These are phyloP conservation scores for Gymnothorax reevesii DNA, from an alignment of 2,797 vertebrate genomes.

Conservation along the genomic window DNA sequence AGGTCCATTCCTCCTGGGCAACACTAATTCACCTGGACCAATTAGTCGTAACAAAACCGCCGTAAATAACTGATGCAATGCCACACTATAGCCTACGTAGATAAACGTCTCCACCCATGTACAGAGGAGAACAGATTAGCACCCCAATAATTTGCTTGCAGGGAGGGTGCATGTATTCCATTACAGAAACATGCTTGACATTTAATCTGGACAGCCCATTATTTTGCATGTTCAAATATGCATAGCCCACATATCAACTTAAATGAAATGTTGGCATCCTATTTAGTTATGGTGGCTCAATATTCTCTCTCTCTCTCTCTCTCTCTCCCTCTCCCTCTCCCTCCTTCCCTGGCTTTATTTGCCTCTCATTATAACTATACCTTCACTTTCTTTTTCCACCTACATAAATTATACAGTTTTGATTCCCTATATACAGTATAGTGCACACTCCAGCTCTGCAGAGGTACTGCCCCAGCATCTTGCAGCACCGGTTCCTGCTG, in stretches of 20 bases:
- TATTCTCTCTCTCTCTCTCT: background rate
- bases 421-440: background rate
- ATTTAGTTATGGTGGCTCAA: constrained; percentile 6
- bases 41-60: background rate
- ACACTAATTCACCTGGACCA: background rate
- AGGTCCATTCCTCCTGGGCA: background rate
- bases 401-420: background rate
- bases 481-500: background rate
- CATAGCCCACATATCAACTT: background rate
- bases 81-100: background rate
- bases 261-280: constrained; percentile 4
- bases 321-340: background rate
- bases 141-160: background rate
- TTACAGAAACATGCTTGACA: constrained; percentile 10
- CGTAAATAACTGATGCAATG: background rate
- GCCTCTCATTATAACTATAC: constrained; percentile 4
- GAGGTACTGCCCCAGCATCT: background rate
- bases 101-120: background rate
- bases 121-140: background rate
- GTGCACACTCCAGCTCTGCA: background rate
- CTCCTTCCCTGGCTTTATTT: background rate
- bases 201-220: background rate
- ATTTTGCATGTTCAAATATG: background rate
- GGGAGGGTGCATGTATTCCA: background rate
- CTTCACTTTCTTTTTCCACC: background rate